Evolutionary conservation across 92 coral and sea anemone species (phyloP).

Genomic region (Phenganax subtilis): DNA sequence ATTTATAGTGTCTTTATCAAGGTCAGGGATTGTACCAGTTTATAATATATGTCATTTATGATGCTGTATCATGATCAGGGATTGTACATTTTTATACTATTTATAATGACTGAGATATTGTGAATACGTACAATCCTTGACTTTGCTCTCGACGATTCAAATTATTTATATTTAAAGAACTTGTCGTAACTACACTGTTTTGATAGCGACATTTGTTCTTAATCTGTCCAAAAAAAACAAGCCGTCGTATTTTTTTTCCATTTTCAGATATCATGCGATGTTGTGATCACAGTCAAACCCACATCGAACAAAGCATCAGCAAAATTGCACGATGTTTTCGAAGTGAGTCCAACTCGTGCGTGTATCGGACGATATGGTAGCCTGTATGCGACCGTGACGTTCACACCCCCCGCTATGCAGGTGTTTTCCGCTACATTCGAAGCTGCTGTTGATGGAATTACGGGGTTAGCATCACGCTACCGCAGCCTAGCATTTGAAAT

Average conservation of each 20-base stretch:
- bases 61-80: no score
- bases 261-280: slow-evolving; percentile 84
- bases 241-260: background rate
- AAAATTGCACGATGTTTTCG: slow-evolving; percentile 97
- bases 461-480: slow-evolving; percentile 83
- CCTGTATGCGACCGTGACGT: slow-evolving; percentile 83
- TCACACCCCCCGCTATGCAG: slow-evolving; percentile 97
- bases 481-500: slow-evolving; percentile 92
- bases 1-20: no score
- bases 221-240: background rate
- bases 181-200: no score
- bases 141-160: no score
- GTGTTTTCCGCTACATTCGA: slow-evolving; percentile 78
- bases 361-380: slow-evolving; percentile 87
- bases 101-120: no score
- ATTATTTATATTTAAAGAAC: no score
- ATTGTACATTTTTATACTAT: no score
- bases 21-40: no score
- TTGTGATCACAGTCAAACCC: slow-evolving; percentile 88
- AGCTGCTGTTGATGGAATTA: slow-evolving; percentile 97
- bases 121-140: no score
- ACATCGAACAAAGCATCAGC: slow-evolving; percentile 89
- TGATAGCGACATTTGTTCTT: no score
- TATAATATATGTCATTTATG: no score
- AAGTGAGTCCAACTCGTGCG: slow-evolving; percentile 83